Conservation (phyloP, 2,797 vertebrate genomes). For the Nyctalus aviator region DNA sequence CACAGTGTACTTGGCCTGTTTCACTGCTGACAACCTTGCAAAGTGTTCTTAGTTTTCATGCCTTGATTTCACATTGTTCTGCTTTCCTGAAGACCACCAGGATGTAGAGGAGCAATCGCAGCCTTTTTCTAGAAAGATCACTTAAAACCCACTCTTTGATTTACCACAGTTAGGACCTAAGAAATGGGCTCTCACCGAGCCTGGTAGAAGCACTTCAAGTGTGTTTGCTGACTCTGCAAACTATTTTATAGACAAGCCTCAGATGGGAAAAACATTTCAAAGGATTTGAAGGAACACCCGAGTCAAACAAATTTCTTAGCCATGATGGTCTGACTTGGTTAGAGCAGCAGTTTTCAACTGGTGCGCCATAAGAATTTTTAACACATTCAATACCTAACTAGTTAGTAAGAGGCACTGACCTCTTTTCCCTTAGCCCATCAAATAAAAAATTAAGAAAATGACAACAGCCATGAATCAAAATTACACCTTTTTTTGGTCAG, state of each 20-base stretch:
- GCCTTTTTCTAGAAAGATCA: not conserved
- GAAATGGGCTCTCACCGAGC: not conserved
- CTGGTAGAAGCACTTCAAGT: rapidly evolving
- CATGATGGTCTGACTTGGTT: not conserved
- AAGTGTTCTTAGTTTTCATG: not conserved
- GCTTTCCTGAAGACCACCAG: not conserved
- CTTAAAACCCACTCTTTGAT: not conserved
- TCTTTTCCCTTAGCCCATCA: not conserved
- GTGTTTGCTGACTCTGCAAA: not conserved
- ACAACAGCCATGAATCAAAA: not conserved
- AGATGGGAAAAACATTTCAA: not conserved
- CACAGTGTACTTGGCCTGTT: no score
- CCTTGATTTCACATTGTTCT: not conserved
- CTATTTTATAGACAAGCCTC: not conserved
- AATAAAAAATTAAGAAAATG: not conserved
- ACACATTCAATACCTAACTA: not conserved
- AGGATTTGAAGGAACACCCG: not conserved
- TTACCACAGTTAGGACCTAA: not conserved
- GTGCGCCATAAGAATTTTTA: not conserved
- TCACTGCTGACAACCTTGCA: not conserved
- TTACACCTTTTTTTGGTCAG: not conserved
- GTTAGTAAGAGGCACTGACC: not conserved
- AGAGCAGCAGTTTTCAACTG: not conserved
- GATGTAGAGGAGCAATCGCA: rapidly evolving
- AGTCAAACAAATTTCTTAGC: not conserved